These are phyloP conservation scores for Eucidaris tribuloides DNA, from an alignment of 35 echinoderm and acorn worm species.

Conservation along the genomic window DNA sequence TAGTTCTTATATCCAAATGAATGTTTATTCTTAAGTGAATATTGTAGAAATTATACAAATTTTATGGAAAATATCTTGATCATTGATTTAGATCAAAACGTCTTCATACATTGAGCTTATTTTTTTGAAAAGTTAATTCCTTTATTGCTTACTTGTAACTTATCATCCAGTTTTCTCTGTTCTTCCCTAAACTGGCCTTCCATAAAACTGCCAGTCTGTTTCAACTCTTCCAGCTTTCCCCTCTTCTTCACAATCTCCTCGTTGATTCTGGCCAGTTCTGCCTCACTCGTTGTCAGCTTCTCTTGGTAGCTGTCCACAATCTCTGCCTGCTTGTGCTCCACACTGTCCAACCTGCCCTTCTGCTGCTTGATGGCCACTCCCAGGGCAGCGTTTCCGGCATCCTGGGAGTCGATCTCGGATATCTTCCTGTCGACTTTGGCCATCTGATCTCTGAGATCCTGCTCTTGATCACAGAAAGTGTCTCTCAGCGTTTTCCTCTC, in stretches of 20 bases:
- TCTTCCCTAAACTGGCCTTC: slow-evolving; percentile 69
- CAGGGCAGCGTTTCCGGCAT: slow-evolving; percentile 13
- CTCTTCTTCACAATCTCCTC: slow-evolving; percentile 36
- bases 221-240: slow-evolving; percentile 46
- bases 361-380: slow-evolving; percentile 21
- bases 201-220: slow-evolving; percentile 66
- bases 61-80: no score
- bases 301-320: slow-evolving; percentile 38
- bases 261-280: slow-evolving; percentile 10
- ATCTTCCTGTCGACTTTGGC: slow-evolving; percentile 14
- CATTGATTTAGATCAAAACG: no score
- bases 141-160: slow-evolving; percentile 46
- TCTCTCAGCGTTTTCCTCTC: slow-evolving; percentile 41
- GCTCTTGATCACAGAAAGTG: slow-evolving; percentile 23
- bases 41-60: background rate
- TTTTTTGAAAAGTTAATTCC: no score
- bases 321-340: slow-evolving; percentile 12
- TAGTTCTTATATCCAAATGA: background rate
- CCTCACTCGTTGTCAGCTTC: slow-evolving; percentile 34
- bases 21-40: background rate
- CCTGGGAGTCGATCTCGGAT: slow-evolving; percentile 6
- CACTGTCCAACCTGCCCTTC: slow-evolving; percentile 10
- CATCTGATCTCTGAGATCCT: slow-evolving; percentile 26
- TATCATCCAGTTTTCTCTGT: slow-evolving; percentile 47
- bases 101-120: no score